Evolutionary conservation across 2,113 vertebrate genomes (phyloP).

Genomic region (Leucopternis melanops): DNA sequence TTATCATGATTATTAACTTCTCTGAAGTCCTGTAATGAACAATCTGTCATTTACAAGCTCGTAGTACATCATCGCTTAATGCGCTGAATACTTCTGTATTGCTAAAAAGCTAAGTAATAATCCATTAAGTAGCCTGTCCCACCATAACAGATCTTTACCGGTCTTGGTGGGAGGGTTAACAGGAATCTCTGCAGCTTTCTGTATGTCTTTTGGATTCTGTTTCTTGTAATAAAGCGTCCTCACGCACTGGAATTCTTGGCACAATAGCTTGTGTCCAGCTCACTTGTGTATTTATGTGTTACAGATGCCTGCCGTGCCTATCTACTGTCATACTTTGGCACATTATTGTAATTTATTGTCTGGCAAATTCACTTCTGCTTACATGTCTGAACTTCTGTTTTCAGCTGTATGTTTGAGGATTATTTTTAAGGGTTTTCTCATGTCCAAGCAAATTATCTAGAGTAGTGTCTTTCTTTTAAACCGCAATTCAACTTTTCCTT

Average conservation of each 20-base stretch:
- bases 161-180: background rate
- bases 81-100: background rate
- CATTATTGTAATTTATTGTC: background rate
- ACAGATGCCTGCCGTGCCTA: background rate
- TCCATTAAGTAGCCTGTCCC: background rate
- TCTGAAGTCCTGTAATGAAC: background rate
- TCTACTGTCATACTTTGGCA: background rate
- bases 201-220: background rate
- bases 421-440: background rate
- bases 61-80: background rate
- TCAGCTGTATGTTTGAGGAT: background rate
- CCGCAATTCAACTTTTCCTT: background rate
- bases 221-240: background rate
- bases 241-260: background rate
- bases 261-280: background rate
- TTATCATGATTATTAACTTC: conserved; percentile 51
- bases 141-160: background rate
- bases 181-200: background rate
- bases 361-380: background rate
- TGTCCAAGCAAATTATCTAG: background rate
- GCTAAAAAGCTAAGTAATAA: background rate
- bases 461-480: background rate
- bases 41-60: conserved; percentile 2
- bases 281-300: background rate
- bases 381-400: background rate